Base-by-base conservation (phyloP, 2,888 invertebrate species). In the Campaea margaritaria region DNA sequence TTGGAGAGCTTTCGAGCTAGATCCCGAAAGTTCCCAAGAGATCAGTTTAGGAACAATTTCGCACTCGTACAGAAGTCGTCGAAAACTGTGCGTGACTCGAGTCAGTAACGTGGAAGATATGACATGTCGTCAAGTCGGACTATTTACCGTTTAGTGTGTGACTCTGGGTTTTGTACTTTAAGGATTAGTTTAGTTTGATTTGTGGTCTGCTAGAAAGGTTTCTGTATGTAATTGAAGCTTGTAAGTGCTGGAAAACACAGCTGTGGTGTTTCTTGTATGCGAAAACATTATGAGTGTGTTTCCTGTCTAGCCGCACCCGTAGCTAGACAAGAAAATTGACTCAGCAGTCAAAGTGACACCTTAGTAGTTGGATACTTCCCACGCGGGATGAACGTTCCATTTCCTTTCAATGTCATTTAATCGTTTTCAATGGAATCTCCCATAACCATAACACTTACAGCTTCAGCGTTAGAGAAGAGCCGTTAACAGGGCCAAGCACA, bases 381-480 rank as follows among this genome's bases (percentile, higher is more conserved):
- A 39, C 39, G 8, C 14, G 5, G 14, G 13, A 14, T 14, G 39
- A 39, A 7, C 39, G 5, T 39, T 14, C n/a, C 21, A 21, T 21
- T 43, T 28, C 11, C 13, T 28, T 28, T 34, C 13, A 34, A 36
- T 56, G 41, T 50, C 28, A 38, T 62, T 28, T 62, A 59, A 67
- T 61, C 63, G 55, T 55, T 67, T 59, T 41, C 53, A 21, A 38
- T 49, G 52, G 58, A 65, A 67, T 64, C 54, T 69, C 38, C 47
- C 21, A 61, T 65, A 66, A 67, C 51, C 64, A 61, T 75, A 70
- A 67, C 67, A 68, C 65, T 70, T 68, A 58, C 56, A 52, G 48
- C 51, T 46, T 57, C 56, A 56, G 54, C 60, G 62, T 65, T 67
- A 64, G 62, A 69, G 56, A 56, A 47, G 58, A 45, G 58, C 60